phyloP scores from a whole-genome alignment of 2,113 vertebrate species.

The Dasyurus viverrinus region DNA sequence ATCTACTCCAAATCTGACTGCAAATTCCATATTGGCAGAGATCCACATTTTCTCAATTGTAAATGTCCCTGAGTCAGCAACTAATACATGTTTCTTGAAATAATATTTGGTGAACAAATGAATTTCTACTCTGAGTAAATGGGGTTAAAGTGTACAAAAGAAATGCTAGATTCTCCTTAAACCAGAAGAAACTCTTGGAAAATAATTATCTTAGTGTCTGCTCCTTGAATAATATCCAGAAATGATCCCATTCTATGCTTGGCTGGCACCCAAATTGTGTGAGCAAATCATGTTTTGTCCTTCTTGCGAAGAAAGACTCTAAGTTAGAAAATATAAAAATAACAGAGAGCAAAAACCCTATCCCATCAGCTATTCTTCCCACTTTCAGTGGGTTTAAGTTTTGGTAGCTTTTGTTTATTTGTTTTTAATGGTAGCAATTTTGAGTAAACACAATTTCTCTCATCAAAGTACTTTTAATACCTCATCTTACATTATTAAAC shows the following conservation, averaged over 20 bases:
- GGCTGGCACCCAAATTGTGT: constrained; percentile 2
- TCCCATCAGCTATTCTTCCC: neutral
- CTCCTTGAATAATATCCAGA: constrained; percentile 5
- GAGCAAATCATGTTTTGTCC: neutral
- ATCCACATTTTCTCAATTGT: neutral
- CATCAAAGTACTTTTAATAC: neutral
- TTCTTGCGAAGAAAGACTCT: constrained; percentile 35
- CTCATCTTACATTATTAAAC: neutral
- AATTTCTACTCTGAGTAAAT: neutral
- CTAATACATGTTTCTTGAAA: neutral
- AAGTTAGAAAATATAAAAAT: constrained; percentile 22
- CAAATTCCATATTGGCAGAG: neutral
- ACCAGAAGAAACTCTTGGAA: neutral
- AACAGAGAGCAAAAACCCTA: neutral
- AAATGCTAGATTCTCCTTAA: neutral
- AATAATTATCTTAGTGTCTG: neutral
- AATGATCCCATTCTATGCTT: neutral
- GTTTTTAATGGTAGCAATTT: neutral
- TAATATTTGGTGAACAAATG: constrained; percentile 21
- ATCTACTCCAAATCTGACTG: neutral
- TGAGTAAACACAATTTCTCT: neutral
- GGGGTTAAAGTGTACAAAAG: constrained; percentile 31
- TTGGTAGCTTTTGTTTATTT: neutral
- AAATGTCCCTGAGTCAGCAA: neutral
- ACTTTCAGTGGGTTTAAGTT: neutral